These are phyloP conservation scores for Elephas maximus DNA, from an alignment of 2,113 vertebrate species.

Conservation along the genomic window DNA sequence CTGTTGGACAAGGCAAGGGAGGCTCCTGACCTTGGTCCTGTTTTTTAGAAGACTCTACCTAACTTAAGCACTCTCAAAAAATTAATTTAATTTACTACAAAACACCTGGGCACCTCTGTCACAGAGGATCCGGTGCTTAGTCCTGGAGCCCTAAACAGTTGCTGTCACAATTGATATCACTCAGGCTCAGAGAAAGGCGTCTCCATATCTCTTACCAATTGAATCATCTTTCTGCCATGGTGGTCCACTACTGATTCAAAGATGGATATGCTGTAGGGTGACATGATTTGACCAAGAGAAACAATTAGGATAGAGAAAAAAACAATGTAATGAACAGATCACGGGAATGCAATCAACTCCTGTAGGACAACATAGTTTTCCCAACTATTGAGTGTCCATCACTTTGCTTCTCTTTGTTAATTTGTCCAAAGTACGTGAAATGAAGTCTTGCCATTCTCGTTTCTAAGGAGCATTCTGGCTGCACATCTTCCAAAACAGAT, in stretches of 20 bases:
- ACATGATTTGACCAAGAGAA: neutral
- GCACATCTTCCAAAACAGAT: too few relatives aligned
- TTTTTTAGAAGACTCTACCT: neutral
- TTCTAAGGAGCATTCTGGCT: too few relatives aligned
- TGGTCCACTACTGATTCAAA: neutral
- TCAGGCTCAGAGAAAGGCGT: neutral
- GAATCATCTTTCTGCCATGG: neutral
- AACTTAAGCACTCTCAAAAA: neutral
- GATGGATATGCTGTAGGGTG: neutral
- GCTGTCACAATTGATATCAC: neutral
- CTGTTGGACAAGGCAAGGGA: neutral
- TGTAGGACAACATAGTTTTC: neutral
- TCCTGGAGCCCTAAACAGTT: neutral
- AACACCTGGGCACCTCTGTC: neutral
- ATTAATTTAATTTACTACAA: neutral
- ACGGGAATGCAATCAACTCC: too few relatives aligned
- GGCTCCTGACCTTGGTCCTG: neutral
- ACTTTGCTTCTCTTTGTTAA: neutral
- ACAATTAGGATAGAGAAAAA: neutral
- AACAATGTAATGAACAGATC: neutral
- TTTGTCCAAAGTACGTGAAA: too few relatives aligned
- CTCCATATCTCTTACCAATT: neutral
- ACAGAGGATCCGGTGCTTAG: neutral
- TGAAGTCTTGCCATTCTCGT: too few relatives aligned
- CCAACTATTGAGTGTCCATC: neutral